phyloP scores from a whole-genome alignment of 2,797 vertebrate genomes.

The Nannoperca obscura region DNA sequence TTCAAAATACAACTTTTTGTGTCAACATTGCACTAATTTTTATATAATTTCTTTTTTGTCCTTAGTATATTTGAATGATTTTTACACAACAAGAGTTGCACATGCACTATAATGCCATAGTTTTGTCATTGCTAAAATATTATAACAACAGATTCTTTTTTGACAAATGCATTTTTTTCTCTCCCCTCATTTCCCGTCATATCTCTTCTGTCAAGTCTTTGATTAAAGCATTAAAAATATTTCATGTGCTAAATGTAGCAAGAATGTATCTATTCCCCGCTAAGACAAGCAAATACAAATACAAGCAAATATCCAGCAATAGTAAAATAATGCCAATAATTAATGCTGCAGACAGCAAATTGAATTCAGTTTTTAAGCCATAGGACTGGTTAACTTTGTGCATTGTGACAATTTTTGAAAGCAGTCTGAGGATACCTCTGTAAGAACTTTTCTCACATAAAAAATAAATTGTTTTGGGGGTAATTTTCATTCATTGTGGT shows the following conservation, averaged over 20 bases:
- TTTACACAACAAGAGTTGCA: background rate
- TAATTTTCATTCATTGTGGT: constrained; percentile 11
- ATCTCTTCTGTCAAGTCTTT: background rate
- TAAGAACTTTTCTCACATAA: background rate
- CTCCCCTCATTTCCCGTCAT: background rate
- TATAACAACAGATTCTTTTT: background rate
- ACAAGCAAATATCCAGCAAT: background rate
- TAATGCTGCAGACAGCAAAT: background rate
- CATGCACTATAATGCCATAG: background rate
- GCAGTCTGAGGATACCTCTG: background rate
- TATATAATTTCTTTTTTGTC: background rate
- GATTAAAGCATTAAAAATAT: background rate
- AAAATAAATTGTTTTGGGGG: background rate
- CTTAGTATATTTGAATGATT: background rate
- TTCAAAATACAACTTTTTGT: background rate
- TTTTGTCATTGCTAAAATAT: background rate
- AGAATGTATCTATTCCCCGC: background rate
- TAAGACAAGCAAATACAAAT: background rate
- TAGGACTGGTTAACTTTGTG: background rate
- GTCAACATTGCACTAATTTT: background rate
- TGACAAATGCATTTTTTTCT: background rate
- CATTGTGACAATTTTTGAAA: background rate
- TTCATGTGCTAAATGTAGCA: background rate
- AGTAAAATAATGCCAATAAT: background rate
- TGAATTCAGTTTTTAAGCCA: background rate